Evolutionary conservation across 1,140 invertebrate genomes (phyloP).

Genomic region (Aphidius ervi): DNA sequence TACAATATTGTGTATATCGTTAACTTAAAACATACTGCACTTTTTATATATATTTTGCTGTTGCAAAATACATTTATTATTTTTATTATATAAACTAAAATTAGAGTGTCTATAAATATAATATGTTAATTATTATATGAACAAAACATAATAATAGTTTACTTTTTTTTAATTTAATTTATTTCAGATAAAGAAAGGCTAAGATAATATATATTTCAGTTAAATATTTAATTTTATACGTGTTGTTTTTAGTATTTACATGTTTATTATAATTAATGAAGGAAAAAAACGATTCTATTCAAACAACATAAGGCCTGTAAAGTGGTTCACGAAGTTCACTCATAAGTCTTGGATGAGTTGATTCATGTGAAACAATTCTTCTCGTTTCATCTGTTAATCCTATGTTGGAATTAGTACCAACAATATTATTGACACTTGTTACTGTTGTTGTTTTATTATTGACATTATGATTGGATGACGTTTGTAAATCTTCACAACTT

Average conservation of each 20-base stretch:
- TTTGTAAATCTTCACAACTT: too few species aligned
- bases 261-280: background rate
- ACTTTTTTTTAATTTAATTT: too few species aligned
- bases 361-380: slow-evolving; percentile 16
- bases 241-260: slow-evolving; percentile 6
- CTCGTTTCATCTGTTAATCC: too few species aligned
- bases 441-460: background rate
- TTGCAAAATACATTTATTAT: slow-evolving; percentile 13
- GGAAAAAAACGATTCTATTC: slow-evolving; percentile 23
- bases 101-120: too few species aligned
- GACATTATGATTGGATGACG: background rate
- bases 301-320: slow-evolving; percentile 50
- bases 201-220: background rate
- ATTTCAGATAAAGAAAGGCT: slow-evolving; percentile 1
- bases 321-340: slow-evolving; percentile 47
- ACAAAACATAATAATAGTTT: too few species aligned
- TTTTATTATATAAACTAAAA: too few species aligned
- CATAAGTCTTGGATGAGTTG: slow-evolving; percentile 33
- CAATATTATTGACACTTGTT: too few species aligned
- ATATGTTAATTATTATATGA: too few species aligned
- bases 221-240: too few species aligned
- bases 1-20: background rate
- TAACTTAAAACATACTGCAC: too few species aligned
- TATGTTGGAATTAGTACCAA: too few species aligned
- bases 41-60: background rate